Percentiles rank a stretch among this genome's conserved stretches.
These are phyloP conservation scores for Cyprinodon diabolis DNA, from an alignment of 2,797 vertebrate genomes.

Conservation along the genomic window DNA sequence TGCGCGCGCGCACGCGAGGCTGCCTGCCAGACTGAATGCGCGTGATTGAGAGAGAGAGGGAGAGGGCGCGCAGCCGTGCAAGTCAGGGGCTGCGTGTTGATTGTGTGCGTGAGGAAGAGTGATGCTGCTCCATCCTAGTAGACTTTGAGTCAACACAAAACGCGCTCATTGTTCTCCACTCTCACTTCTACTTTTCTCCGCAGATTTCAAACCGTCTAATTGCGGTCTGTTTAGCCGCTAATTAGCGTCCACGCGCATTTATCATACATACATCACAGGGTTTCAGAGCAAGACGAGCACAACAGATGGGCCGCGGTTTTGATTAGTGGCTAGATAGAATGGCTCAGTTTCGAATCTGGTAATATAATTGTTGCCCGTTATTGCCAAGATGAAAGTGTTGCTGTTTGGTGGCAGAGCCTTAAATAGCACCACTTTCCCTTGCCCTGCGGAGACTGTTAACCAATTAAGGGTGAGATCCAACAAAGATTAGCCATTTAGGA, in stretches of 20 bases:
- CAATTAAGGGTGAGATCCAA: constrained; percentile 85
- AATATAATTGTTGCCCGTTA: constrained; percentile 87
- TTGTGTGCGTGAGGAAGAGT: constrained; percentile 54
- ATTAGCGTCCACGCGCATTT: constrained; percentile 79
- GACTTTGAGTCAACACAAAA: constrained; percentile 69
- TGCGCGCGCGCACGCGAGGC: constrained; percentile 27
- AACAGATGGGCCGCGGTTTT: constrained; percentile 85
- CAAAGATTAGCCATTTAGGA: constrained; percentile 84
- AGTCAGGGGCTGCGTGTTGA: constrained; percentile 48
- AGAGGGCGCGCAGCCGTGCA: constrained; percentile 48
- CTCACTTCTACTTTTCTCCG: constrained; percentile 47
- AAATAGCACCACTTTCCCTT: constrained; percentile 84
- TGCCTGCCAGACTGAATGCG: constrained; percentile 67
- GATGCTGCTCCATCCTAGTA: constrained; percentile 57
- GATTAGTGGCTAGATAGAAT: constrained; percentile 84
- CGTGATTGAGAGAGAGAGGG: constrained; percentile 49
- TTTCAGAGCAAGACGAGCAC: constrained; percentile 78
- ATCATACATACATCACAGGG: constrained; percentile 79
- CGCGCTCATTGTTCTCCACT: constrained; percentile 47
- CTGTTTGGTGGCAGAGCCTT: constrained; percentile 82
- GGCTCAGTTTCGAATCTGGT: constrained; percentile 80
- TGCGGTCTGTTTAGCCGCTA: constrained; percentile 74
- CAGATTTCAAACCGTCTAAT: constrained; percentile 74
- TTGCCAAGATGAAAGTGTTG: constrained; percentile 85
- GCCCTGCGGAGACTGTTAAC: constrained; percentile 85